Conservation (phyloP, 1,140 invertebrate genomes). For the Kradibia gibbosae region DNA sequence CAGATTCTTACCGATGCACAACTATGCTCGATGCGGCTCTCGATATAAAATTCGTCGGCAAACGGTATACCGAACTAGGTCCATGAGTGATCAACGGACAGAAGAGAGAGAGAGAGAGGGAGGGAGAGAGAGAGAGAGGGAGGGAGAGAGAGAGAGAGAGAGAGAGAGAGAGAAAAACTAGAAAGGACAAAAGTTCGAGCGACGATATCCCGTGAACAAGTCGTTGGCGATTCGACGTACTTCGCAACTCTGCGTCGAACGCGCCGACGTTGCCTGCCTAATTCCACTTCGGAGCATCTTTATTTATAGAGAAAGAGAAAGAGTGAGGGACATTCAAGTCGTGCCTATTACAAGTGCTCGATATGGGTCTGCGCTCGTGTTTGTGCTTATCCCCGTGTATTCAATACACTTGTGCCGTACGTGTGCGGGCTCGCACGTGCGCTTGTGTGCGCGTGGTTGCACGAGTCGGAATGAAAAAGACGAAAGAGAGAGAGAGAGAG, state of each 20-base stretch:
- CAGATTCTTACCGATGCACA: neutral
- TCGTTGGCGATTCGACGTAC: conserved; percentile 6
- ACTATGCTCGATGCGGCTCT: neutral
- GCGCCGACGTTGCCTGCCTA: conserved; percentile 4
- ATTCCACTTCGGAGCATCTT: conserved; percentile 45
- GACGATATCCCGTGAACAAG: conserved; percentile 3
- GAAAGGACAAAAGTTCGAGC: neutral
- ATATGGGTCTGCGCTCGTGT: too few species aligned
- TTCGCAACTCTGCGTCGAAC: neutral
- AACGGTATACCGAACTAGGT: neutral
- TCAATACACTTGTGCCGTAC: neutral
- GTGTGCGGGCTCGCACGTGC: neutral
- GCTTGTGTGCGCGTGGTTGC: conserved; percentile 43
- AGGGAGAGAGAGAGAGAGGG: too few species aligned
- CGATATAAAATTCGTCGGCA: neutral
- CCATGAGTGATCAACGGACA: neutral
- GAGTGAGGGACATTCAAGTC: conserved; percentile 56
- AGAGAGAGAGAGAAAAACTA: neutral
- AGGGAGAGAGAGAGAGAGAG: neutral
- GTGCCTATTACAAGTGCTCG: conserved; percentile 50
- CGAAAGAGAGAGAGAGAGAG: too few species aligned
- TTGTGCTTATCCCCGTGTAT: too few species aligned
- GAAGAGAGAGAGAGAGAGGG: neutral
- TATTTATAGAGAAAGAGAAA: conserved; percentile 65
- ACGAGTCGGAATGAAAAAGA: too few species aligned